Base-by-base conservation (phyloP, 2,888 invertebrate species). In the Drosophila glabriapex region DNA sequence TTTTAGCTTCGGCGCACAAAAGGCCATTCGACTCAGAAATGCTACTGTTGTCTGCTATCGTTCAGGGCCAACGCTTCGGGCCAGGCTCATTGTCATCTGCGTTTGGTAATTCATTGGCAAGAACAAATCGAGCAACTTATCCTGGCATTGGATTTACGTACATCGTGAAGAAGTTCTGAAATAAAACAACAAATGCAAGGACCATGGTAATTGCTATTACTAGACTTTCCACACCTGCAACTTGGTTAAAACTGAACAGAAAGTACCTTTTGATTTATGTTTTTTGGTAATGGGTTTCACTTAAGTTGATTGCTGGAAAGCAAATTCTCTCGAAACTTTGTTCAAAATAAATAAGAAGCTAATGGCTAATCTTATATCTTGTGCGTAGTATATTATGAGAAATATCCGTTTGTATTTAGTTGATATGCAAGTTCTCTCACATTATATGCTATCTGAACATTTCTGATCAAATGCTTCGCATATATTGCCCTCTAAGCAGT, bases 1-100 rank as follows among this genome's bases (percentile, higher is more conserved):
- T 68, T 74, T 68, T 63, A 46, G 53, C 71, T 76, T 74, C 58
- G 68, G 77, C 74, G 63, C 76, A 76, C 87, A 82, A 85, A 84
- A 79, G 78, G 80, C 78, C 80, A 78, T 71, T 80, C 80, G 78
- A 56, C 33, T 62, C 46, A 72, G 41, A 56, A 70, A 70, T 65
- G 75, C 64, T 65, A 64, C 63, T 43, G 59, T n/a, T 75, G 49
- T 67, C 67, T 70, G 54, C 41, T 67, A 55, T 53, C 53, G 67
- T 73, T 77, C 81, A 78, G 77, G 78, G 68, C 77, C 76, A 76
- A 71, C 70, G 50, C 53, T 61, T 62, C 25, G 37, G 70, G 75
- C 69, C 69, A 61, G 49, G 54, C 68, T 74, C 80, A 80, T 80
- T 78, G 78, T 80, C 78, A 80, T 76, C 66, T 71, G 76, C 66